Evolutionary conservation across 1,140 invertebrate species (phyloP).

Genomic region (Caenorhabditis briggsae): DNA sequence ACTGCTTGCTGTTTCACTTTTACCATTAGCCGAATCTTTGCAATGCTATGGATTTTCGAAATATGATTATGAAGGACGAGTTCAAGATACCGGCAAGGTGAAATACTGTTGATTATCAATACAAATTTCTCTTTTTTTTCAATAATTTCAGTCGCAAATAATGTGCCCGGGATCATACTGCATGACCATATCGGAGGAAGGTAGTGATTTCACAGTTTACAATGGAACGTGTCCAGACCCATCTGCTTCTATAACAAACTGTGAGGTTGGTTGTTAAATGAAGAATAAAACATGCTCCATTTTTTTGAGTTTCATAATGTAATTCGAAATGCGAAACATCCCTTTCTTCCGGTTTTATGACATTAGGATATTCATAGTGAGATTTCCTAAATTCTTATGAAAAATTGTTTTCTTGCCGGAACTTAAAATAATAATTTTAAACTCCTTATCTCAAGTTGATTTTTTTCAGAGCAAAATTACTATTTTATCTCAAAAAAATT

Average conservation of each 20-base stretch:
- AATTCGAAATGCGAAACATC: too few species aligned
- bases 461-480: too few species aligned
- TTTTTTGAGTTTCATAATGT: too few species aligned
- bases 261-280: neutral
- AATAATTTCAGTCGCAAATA: neutral
- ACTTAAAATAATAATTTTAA: too few species aligned
- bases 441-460: too few species aligned
- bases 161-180: neutral
- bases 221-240: constrained; percentile 34
- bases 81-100: neutral
- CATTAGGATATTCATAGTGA: too few species aligned
- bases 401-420: too few species aligned
- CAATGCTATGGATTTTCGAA: constrained; percentile 15
- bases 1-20: neutral
- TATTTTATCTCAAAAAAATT: neutral
- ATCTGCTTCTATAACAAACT: neutral
- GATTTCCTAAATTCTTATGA: too few species aligned
- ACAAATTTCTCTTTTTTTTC: neutral
- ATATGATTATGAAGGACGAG: neutral
- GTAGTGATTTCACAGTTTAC: constrained; percentile 8
- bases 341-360: too few species aligned
- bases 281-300: neutral
- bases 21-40: neutral
- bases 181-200: constrained; percentile 15
- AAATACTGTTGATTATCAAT: neutral